These are phyloP conservation scores for Aphelinus certus DNA, from an alignment of 1,140 invertebrate species.

Conservation along the genomic window DNA sequence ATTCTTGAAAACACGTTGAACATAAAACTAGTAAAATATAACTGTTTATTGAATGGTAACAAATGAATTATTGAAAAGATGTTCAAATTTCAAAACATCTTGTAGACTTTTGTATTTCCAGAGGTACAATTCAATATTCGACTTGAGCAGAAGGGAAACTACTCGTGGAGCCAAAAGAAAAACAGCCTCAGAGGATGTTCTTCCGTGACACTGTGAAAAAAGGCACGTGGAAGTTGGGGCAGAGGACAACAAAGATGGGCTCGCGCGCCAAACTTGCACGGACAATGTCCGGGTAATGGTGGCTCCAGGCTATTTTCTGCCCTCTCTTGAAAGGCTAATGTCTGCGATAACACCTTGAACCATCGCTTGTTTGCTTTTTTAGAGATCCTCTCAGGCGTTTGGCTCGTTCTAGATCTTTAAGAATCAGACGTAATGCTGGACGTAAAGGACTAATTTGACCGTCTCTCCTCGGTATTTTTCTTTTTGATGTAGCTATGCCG, in stretches of 20 bases:
- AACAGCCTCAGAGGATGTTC: neutral
- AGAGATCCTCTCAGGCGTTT: conserved; percentile 3
- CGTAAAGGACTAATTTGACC: conserved; percentile 19
- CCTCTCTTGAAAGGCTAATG: conserved; percentile 62
- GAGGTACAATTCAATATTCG: conserved; percentile 26
- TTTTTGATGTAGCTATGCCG: too few species aligned
- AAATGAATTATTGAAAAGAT: neutral
- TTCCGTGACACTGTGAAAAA: neutral
- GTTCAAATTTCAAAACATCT: neutral
- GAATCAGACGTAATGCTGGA: conserved; percentile 7
- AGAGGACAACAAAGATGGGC: conserved; percentile 36
- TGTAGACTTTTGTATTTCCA: too few species aligned
- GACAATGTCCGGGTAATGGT: conserved; percentile 63
- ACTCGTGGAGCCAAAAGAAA: neutral
- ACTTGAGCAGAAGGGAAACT: conserved; percentile 5
- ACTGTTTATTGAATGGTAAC: too few species aligned
- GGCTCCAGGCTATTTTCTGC: conserved; percentile 58
- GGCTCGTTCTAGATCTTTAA: neutral
- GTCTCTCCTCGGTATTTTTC: neutral
- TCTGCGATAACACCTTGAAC: conserved; percentile 56
- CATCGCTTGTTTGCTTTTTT: conserved; percentile 34
- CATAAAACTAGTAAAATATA: too few species aligned
- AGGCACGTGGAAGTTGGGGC: conserved; percentile 32
- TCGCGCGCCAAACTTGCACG: conserved; percentile 44
- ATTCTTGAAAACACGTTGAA: too few species aligned